phyloP scores from a whole-genome alignment of 2,797 vertebrate genomes.

The Crenuchus spilurus region DNA sequence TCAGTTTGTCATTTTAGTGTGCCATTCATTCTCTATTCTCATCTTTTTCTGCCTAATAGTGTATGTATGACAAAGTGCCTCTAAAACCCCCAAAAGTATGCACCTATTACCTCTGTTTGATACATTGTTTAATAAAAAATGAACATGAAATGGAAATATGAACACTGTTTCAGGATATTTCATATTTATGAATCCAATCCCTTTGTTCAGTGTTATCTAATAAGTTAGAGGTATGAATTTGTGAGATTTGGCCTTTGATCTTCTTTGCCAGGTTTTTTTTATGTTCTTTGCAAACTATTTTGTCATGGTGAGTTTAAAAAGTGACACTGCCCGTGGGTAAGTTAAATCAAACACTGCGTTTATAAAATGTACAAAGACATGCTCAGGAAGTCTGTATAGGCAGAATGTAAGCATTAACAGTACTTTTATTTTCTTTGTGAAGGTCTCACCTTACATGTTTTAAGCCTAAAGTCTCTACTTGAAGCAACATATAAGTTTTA shows the following conservation, averaged over 20 bases:
- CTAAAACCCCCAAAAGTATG: not conserved
- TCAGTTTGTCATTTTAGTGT: not conserved
- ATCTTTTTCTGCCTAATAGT: not conserved
- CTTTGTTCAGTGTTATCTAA: no score
- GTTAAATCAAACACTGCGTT: not conserved
- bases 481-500: no score
- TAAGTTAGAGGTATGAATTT: no score
- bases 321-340: not conserved
- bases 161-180: not conserved
- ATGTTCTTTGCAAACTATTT: not conserved
- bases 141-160: constrained; percentile 1
- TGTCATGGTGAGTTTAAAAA: not conserved
- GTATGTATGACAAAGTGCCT: not conserved
- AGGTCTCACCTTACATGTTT: not conserved
- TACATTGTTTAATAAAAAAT: constrained; percentile 50
- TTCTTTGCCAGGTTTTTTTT: not conserved
- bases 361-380: not conserved
- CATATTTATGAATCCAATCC: not conserved
- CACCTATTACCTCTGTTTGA: constrained; percentile 31
- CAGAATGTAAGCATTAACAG: not conserved
- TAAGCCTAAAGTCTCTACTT: no score
- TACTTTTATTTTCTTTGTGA: not conserved
- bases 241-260: not conserved
- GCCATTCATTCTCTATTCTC: not conserved
- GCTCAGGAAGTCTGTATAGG: not conserved